Evolutionary conservation across 1,140 invertebrate species (phyloP), one percentile per base, ranked within the genome.

Genomic region (Drosophila insularis): DNA sequence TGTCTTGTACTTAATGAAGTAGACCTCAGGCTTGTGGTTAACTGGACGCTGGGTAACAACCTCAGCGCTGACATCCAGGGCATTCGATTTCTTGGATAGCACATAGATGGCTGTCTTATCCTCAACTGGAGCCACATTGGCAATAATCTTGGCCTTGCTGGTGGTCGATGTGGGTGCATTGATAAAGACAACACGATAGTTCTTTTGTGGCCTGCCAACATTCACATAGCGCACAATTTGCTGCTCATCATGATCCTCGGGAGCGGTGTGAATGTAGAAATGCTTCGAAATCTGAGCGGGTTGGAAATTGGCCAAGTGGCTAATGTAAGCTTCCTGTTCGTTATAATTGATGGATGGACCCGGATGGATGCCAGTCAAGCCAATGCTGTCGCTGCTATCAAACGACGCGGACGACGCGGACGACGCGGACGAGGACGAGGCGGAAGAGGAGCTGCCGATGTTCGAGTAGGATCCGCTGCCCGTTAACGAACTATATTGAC

Each of bases 131-230:
- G 94, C 94, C 65, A 96, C 93, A 58, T 93, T 93, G 77, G 96
- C 95, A 94, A 92, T 59, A 92, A 94, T 64, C 94, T 95, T 31
- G 6, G 95, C 95, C 78, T 94, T 95, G 64, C 79, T 78, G 63
- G 95, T 94, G 78, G 93, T 94, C n/a, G 95, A 94, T 32, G 95
- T 94, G 31, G 96, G 96, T 11, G 96, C 95, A 93, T 96, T 96
- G 92, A 97, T 96, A 94, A 97, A 97, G 86, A 97, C 96, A 81
- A 97, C 97, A 81, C 96, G 96, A 93, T 96, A 96, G 92, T 97
- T 96, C 84, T 96, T 96, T 91, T 96, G 95, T 63, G 95, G 93
- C 5, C 94, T 93, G 21, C 91, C 90, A 54, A 91, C 74, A 14
- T 87, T 91, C 65, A 91, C 78, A 32, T 90, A 81, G 79, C 81